Base-by-base conservation (phyloP, 2,888 invertebrate genomes). In the Drosophila planitibia region DNA sequence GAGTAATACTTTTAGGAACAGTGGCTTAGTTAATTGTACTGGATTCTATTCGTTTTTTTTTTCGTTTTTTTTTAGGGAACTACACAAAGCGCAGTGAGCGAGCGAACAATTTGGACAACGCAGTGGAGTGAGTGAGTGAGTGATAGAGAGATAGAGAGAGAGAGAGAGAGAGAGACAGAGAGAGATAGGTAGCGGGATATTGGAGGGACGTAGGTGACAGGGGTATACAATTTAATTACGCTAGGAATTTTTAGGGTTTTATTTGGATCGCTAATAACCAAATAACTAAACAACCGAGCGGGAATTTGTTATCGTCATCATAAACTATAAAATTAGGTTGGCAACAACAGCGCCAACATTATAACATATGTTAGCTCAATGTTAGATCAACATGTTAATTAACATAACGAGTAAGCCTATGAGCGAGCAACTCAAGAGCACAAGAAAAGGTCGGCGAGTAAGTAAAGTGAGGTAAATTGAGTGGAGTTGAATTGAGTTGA, bases 61-160 rank as follows among this genome's bases (percentile, higher is more conserved):
- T 2, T 25, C 25, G 25, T 25, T 9, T 41, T 22, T 47, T 28
- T 30, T 25, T 25, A 7, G 25, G 44, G 33, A 51, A 54, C 61
- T 76, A 76, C 62, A 67, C 63, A 76, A 63, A 80, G 65, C 80
- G 59, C 81, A 77, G 51, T 70, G 81, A 70, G 80, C 68, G 57
- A 52, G 59, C 41, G 58, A 69, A 54, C 22, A 37, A 49, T 22
- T 58, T 55, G 70, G 70, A 70, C 60, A 64, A 52, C 52, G 68
- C 47, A 58, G 19, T 52, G 49, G 41, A 53, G 7, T 49, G 25
- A 64, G n/a, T 25, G 41, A 64, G 37, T 28, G 37, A 41, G 25
- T 16, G 35, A 22, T 22, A 10, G n/a, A 10, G 28, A 25, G 37
- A 25, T 1, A 25, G 1, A n/a, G 57, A 39, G 25, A 9, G 30